Percentiles rank a stretch among this genome's conserved stretches.
phyloP scores from a whole-genome alignment of 1,140 invertebrate genomes.

The Augochlora pura region DNA sequence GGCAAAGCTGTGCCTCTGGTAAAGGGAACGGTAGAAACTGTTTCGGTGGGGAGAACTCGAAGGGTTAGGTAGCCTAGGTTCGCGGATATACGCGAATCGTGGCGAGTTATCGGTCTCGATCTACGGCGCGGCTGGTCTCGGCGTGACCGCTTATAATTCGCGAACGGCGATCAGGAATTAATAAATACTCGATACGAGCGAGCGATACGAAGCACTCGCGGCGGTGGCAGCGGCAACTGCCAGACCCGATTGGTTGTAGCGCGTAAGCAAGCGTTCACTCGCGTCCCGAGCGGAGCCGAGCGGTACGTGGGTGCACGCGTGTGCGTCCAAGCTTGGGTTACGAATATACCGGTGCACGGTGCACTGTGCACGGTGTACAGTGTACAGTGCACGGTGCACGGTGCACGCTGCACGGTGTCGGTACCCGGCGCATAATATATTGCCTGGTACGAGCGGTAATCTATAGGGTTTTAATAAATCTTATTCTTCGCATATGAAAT shows the following conservation, averaged over 20 bases:
- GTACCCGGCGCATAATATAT: conserved; percentile 68
- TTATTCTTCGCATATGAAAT: conserved; percentile 77
- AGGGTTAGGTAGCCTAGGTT: too few relatives aligned
- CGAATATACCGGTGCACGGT: conserved; percentile 48
- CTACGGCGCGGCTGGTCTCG: not conserved
- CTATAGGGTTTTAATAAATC: conserved; percentile 79
- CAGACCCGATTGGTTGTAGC: not conserved
- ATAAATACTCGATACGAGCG: conserved; percentile 35
- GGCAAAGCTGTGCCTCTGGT: too few relatives aligned
- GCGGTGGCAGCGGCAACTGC: not conserved
- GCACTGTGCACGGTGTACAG: conserved; percentile 40
- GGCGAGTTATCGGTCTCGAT: too few relatives aligned
- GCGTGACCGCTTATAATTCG: not conserved
- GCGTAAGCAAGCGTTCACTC: conserved; percentile 13
- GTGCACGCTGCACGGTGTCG: conserved; percentile 43
- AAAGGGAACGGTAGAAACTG: too few relatives aligned
- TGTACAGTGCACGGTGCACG: conserved; percentile 42
- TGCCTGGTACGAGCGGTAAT: conserved; percentile 70
- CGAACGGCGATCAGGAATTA: conserved; percentile 26
- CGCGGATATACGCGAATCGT: too few relatives aligned
- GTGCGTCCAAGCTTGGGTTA: conserved; percentile 46
- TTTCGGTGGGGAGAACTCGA: too few relatives aligned
- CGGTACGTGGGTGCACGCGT: conserved; percentile 40
- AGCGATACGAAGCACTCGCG: conserved; percentile 23
- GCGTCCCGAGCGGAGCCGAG: not conserved